Conservation (phyloP, 1,140 invertebrate species). For the Colletes latitarsis region DNA sequence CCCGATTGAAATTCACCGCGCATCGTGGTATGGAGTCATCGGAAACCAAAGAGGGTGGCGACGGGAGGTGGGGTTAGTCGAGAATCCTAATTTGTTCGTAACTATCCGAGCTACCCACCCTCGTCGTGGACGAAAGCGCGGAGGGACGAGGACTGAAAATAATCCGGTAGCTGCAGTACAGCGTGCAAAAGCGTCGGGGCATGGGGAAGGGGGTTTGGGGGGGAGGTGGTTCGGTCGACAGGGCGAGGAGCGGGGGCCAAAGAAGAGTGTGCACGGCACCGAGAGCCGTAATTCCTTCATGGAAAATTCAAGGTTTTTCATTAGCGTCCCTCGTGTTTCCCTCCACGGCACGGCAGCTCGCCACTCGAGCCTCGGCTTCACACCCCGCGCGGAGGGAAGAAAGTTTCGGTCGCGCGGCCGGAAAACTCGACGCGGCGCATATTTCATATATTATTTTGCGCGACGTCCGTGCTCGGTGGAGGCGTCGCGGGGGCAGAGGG, state of each 20-base stretch:
- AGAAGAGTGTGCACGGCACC: constrained; percentile 13
- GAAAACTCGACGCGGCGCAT: constrained; percentile 76
- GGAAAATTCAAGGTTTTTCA: constrained; percentile 81
- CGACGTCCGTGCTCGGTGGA: constrained; percentile 59
- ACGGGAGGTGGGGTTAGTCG: neutral
- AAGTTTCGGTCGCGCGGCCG: constrained; percentile 51
- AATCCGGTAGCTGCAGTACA: constrained; percentile 34
- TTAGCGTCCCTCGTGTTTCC: constrained; percentile 70
- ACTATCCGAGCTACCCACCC: constrained; percentile 19
- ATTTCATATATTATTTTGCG: constrained; percentile 81
- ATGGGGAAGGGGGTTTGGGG: neutral
- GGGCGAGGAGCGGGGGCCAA: neutral
- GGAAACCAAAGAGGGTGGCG: constrained; percentile 18
- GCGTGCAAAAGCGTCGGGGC: constrained; percentile 11
- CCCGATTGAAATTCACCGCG: constrained; percentile 33
- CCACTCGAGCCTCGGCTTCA: constrained; percentile 42
- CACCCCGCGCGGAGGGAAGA: constrained; percentile 53
- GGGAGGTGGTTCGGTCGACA: constrained; percentile 18
- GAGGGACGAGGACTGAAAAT: constrained; percentile 25
- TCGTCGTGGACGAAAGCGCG: neutral
- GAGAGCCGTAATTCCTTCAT: constrained; percentile 76
- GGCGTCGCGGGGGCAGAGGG: neutral
- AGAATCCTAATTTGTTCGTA: constrained; percentile 54
- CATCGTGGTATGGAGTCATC: constrained; percentile 18
- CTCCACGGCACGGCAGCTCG: constrained; percentile 13